Conservation (phyloP, 2,113 vertebrate genomes). For the Athene cunicularia region DNA sequence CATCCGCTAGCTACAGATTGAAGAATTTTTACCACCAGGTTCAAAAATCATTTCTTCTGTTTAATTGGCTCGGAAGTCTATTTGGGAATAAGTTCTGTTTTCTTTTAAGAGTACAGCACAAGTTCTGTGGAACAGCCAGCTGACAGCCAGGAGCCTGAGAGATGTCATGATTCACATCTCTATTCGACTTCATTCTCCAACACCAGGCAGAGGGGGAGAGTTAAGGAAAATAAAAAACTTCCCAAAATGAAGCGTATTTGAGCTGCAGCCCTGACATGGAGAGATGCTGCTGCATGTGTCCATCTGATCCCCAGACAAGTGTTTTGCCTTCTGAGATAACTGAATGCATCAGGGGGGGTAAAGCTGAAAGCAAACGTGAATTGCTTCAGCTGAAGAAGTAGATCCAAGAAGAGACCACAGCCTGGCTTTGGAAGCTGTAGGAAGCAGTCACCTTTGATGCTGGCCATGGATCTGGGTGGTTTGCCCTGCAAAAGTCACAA, state of each 20-base stretch:
- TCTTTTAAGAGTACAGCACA: background rate
- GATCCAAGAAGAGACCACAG: background rate
- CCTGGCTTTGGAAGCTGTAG: background rate
- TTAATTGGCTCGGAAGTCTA: background rate
- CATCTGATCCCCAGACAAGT: background rate
- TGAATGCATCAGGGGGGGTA: background rate
- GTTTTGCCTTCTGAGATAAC: background rate
- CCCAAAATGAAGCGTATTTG: background rate
- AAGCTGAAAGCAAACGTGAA: background rate
- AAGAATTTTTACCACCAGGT: background rate
- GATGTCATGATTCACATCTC: background rate
- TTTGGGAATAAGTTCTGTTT: background rate
- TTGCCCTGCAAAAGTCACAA: background rate
- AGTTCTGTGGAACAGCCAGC: background rate
- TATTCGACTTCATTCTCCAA: background rate
- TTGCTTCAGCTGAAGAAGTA: background rate
- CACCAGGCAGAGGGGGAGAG: background rate
- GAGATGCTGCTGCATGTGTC: background rate
- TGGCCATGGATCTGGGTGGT: background rate
- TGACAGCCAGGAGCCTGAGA: background rate
- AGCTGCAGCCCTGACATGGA: background rate
- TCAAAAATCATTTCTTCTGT: background rate
- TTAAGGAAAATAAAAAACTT: background rate
- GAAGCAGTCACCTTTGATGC: background rate
- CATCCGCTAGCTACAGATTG: background rate